phyloP scores from a whole-genome alignment of 1,140 invertebrate species.

The Hetaerina americana region DNA sequence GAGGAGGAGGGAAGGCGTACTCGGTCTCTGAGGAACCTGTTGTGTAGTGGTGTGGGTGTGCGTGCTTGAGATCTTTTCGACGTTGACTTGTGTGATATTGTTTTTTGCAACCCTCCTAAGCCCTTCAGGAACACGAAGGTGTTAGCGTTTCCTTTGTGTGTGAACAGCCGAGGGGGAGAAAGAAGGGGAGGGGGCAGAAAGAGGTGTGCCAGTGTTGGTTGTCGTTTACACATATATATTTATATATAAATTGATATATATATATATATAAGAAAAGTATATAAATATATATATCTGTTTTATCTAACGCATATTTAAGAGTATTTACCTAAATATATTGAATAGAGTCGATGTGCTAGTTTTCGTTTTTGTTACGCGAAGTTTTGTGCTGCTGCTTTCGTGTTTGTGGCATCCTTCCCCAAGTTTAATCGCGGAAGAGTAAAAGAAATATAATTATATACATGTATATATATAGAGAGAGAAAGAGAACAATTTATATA shows the following conservation, averaged over 20 bases:
- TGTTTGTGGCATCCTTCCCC: neutral
- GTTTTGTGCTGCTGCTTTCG: neutral
- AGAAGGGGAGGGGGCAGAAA: neutral
- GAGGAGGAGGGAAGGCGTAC: too few species aligned
- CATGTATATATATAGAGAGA: too few species aligned
- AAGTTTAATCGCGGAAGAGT: too few species aligned
- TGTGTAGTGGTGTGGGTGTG: neutral
- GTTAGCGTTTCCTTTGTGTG: neutral
- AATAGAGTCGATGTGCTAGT: too few species aligned
- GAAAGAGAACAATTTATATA: too few species aligned
- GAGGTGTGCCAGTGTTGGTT: neutral
- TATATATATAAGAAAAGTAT: too few species aligned
- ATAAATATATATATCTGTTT: neutral
- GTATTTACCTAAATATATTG: too few species aligned
- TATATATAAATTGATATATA: too few species aligned
- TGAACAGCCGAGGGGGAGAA: neutral
- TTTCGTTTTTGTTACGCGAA: neutral
- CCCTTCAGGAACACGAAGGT: neutral
- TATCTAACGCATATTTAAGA: neutral
- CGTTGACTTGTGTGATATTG: neutral
- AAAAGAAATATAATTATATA: too few species aligned
- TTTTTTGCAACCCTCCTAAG: neutral
- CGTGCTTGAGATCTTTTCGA: too few species aligned
- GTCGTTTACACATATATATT: neutral
- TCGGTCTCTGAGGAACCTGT: neutral